Conservation (phyloP, 2,888 invertebrate species). For the Pharmacophagus antenor region DNA sequence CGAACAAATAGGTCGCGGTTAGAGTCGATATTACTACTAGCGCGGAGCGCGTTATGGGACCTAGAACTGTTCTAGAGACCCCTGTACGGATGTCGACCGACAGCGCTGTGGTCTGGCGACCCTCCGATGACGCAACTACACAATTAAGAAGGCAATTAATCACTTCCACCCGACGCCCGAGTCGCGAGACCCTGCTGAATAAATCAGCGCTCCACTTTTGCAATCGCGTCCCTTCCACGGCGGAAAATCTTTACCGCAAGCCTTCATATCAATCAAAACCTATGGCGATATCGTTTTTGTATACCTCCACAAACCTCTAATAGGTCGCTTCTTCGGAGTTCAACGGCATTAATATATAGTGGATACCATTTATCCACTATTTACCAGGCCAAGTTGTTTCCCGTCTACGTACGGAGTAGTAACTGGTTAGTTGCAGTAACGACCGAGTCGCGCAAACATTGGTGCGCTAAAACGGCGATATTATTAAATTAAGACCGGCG, state of each 20-base stretch:
- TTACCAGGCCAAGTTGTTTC: background rate
- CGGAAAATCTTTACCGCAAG: background rate
- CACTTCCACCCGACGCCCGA: constrained; percentile 30
- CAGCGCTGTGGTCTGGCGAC: constrained; percentile 8
- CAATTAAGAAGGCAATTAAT: constrained; percentile 33
- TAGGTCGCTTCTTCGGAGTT: no score
- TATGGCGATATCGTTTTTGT: background rate
- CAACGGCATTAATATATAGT: background rate
- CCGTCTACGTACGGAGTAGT: background rate
- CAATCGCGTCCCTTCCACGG: background rate
- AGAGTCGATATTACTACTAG: background rate
- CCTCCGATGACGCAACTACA: constrained; percentile 28
- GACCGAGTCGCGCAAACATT: background rate
- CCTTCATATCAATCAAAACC: background rate
- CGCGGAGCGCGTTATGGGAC: background rate
- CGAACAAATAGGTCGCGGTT: constrained; percentile 21
- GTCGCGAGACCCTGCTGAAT: constrained; percentile 11
- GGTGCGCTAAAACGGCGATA: background rate
- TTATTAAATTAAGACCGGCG: background rate
- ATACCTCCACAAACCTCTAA: background rate
- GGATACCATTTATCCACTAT: background rate
- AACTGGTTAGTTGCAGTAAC: background rate
- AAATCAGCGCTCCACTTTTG: constrained; percentile 7
- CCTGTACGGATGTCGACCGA: constrained; percentile 19
- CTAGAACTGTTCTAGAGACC: constrained; percentile 7